phyloP scores from a whole-genome alignment of 2,888 invertebrate genomes.

The Eupithecia abbreviata region DNA sequence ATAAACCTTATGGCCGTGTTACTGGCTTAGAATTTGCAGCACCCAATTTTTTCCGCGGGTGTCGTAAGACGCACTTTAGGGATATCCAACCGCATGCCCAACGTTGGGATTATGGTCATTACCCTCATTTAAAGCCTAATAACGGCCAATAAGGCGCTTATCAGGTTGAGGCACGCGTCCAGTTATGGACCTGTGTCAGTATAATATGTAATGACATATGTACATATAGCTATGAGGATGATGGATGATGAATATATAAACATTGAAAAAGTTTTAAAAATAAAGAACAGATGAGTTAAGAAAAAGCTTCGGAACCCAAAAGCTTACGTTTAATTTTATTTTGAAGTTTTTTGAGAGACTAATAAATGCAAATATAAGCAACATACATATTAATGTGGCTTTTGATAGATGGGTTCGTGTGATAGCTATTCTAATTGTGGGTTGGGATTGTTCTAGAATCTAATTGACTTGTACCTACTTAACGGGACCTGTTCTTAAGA shows the following conservation, averaged over 20 bases:
- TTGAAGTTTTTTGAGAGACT: not conserved
- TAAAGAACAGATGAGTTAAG: not conserved
- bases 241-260: no score
- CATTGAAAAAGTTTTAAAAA: no score
- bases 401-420: not conserved
- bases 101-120: not conserved
- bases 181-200: no score
- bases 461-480: not conserved
- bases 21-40: not conserved
- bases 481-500: not conserved
- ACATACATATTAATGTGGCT: not conserved
- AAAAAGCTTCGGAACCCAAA: not conserved
- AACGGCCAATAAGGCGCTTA: not conserved
- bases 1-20: not conserved
- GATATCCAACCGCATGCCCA: not conserved
- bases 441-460: not conserved
- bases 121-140: not conserved
- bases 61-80: not conserved
- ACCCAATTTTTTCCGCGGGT: not conserved
- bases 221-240: no score
- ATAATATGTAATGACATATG: no score
- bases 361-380: conserved; percentile 4
- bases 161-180: not conserved
- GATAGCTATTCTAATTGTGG: not conserved
- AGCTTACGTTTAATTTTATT: not conserved